Base-by-base conservation (phyloP, 2,888 invertebrate species). In the Eilema caniola region DNA sequence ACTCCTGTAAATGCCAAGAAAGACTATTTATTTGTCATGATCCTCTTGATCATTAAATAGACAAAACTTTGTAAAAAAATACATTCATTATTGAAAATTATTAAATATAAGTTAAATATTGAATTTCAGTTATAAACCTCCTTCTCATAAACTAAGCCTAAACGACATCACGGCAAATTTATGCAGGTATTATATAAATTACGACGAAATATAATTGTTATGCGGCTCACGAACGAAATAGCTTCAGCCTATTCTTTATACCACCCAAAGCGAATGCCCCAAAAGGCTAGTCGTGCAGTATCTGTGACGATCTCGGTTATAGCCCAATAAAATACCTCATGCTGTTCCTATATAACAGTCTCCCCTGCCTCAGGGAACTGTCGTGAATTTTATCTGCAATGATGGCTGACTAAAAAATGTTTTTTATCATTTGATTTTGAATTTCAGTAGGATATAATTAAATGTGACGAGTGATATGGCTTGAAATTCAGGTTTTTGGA, bases 241-340 rank as follows among this genome's bases (percentile, higher is more conserved):
- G 69, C 28, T 7, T 10, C 14, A 16, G 1, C 63, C 31, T 37
- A 10, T 72, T 20, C 8, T 66, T 78, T 80, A 56, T 3, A 70
- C 76, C 79, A 73, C 11, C 66, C 47, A 60, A 67, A 20, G 11
- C 33, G 57, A 74, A 81, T 73, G 71, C 73, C 86, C 84, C 85
- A 77, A 76, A 83, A 82, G 85, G 79, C 79, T 71, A 83, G 78
- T 84, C 79, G 71, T 74, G 80, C 75, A 81, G 81, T 81, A 82
- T 85, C 83, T 83, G 76, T 72, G 84, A 84, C 85, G 82, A 84
- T 85, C 83, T 81, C 62, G 56, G 80, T 84, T 84, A 87, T 80
- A 70, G 80, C 80, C 25, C 76, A 77, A 86, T 88, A 87, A 87
- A 88, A 82, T 86, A 86, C 82, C 82, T 85, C 77, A 76, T 75